A percentile compares a stretch with the other conserved stretches of the same genome.
Evolutionary conservation across 2,888 invertebrate genomes (phyloP).

Genomic region (Caenorhabditis macrosperma): DNA sequence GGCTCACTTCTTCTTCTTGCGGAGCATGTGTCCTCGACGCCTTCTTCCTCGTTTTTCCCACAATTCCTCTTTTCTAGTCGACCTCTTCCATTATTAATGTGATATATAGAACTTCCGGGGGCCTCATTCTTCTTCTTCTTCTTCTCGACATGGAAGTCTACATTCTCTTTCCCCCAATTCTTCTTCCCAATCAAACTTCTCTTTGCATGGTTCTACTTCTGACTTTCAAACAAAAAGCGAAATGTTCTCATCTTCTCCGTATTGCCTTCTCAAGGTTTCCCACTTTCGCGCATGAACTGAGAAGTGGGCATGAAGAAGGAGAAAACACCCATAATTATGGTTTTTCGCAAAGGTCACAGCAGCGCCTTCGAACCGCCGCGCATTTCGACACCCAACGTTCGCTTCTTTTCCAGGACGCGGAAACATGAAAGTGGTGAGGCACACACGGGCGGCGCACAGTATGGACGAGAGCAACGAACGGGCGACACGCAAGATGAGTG

Average conservation of each 20-base stretch:
- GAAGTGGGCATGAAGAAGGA: background rate
- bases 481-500: conserved; percentile 69
- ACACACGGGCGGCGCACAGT: conserved; percentile 68
- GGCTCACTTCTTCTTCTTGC: background rate
- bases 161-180: background rate
- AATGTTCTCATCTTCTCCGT: background rate
- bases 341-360: conserved; percentile 28
- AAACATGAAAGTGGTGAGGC: conserved; percentile 66
- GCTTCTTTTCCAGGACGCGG: conserved; percentile 61
- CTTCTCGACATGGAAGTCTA: background rate
- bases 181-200: background rate
- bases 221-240: background rate
- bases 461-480: conserved; percentile 68
- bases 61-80: conserved; percentile 2
- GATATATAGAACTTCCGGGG: conserved; percentile 30
- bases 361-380: background rate
- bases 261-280: background rate
- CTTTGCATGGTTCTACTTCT: background rate
- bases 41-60: conserved; percentile 3
- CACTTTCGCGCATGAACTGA: conserved; percentile 13
- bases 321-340: conserved; percentile 47
- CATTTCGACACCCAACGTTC: background rate
- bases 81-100: conserved; percentile 46
- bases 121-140: background rate
- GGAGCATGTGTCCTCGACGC: background rate